A percentile compares a stretch with the other conserved stretches of the same genome.
phyloP scores from a whole-genome alignment of 2,888 invertebrate species.

The Pachydiplax longipennis region DNA sequence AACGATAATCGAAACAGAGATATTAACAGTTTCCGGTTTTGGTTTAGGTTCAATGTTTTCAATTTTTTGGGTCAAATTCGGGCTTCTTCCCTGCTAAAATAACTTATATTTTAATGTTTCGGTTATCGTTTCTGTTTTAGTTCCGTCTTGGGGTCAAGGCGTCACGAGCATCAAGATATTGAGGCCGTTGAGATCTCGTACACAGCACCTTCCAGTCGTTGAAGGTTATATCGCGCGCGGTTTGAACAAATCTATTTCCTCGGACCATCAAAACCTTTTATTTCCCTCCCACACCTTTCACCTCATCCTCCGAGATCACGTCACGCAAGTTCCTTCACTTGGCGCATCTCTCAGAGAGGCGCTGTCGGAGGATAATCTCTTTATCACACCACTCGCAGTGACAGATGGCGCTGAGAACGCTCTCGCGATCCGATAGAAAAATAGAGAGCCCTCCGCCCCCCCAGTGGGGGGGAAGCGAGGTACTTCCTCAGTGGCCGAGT shows the following conservation, averaged over 20 bases:
- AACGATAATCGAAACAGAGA: too few species aligned
- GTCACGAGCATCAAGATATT: too few species aligned
- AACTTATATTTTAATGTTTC: too few species aligned
- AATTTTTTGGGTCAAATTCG: too few species aligned
- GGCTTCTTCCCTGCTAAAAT: too few species aligned
- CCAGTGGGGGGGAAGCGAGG: background rate
- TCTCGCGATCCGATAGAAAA: constrained; percentile 22
- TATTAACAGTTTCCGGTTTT: too few species aligned
- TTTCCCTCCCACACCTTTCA: background rate
- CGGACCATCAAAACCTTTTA: background rate
- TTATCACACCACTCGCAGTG: constrained; percentile 21
- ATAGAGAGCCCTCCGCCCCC: background rate
- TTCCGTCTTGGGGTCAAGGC: too few species aligned
- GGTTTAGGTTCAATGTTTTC: too few species aligned
- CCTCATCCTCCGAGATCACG: background rate
- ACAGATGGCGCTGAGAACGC: constrained; percentile 27
- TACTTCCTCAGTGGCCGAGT: background rate
- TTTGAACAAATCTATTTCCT: background rate
- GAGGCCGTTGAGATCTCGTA: background rate
- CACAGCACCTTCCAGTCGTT: background rate
- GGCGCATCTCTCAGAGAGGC: background rate
- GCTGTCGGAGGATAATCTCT: constrained; percentile 23
- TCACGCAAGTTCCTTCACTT: background rate
- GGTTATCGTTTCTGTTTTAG: too few species aligned
- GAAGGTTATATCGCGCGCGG: background rate